Evolutionary conservation across 2,888 invertebrate species (phyloP), one percentile per base, ranked within the genome.

Genomic region (Mimumesa dahlbomi): DNA sequence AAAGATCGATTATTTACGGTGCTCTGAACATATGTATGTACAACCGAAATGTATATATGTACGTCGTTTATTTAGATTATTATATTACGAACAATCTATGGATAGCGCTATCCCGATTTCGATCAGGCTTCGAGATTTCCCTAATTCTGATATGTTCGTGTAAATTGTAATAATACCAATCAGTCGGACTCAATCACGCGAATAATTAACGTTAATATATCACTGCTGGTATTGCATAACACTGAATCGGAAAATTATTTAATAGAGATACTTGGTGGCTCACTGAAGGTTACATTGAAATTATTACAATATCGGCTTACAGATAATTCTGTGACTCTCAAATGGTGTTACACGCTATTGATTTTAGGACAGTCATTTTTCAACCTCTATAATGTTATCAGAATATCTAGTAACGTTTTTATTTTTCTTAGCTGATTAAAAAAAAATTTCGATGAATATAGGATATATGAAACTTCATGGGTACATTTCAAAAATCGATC

Each of bases 201-300:
- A 21, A 31, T 54, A 43, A 54, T 54, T 54, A 54, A 31, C 19
- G 43, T 31, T 54, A 21, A 54, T 45, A 34, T 34, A 31, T 31
- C 31, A 13, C 21, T 7, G n/a, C 31, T 18, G 43, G 34, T 54
- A 54, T 43, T 45, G 14, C 29, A 45, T 11, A 21, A 21, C 5
- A 18, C 18, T 4, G 16, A 16, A 16, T 19, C 19, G 21, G n/a
- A 31, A 31, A 29, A 43, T 16, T 54, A 45, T 42, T 49, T 54
- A 43, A 54, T 45, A 31, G n/a, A 13, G 14, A 31, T 13, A 34
- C 19, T 34, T n/a, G n/a, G 1, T 9, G 5, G 14, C 21, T 31
- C 21, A 13, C n/a, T n/a, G n/a, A 43, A 14, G 25, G n/a, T 21
- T 1, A 40, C n/a, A 16, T 25, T 53, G 16, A 40, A 53, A 29